Percentiles rank a stretch among this genome's conserved stretches.
phyloP scores from a whole-genome alignment of 2,113 vertebrate genomes.

The Laterallus jamaicensis region DNA sequence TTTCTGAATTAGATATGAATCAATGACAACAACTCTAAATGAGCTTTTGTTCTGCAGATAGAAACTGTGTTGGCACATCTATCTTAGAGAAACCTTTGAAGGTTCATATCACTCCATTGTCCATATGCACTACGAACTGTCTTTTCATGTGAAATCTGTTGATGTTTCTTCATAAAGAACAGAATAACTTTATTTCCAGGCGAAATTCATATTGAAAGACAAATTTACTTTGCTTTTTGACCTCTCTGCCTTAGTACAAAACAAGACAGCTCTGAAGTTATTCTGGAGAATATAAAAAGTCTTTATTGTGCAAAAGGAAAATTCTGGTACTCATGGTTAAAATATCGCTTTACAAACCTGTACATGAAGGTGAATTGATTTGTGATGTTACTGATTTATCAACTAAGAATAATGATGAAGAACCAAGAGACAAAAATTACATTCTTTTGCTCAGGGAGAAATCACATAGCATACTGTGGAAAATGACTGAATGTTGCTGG shows the following conservation, averaged over 20 bases:
- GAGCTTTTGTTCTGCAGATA: neutral
- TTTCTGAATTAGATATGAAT: neutral
- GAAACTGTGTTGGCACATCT: neutral
- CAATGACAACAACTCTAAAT: neutral
- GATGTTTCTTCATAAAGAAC: neutral
- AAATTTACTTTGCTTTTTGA: neutral
- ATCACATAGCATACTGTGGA: neutral
- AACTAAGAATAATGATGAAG: neutral
- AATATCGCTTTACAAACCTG: neutral
- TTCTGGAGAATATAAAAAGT: neutral
- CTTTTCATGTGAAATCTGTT: neutral
- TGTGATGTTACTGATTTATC: neutral
- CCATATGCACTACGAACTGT: neutral
- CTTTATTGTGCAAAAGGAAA: neutral
- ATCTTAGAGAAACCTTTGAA: neutral
- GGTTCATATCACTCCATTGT: neutral
- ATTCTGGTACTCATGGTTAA: neutral
- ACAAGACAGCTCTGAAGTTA: neutral
- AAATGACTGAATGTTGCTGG: neutral
- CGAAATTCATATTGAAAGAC: neutral
- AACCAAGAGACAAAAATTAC: neutral
- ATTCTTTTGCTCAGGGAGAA: neutral
- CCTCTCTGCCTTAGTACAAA: neutral
- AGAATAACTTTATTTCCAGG: neutral
- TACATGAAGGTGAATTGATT: neutral